These are phyloP conservation scores for Peromyscus melanophrys DNA, from an alignment of 2,797 vertebrate genomes.

Conservation along the genomic window DNA sequence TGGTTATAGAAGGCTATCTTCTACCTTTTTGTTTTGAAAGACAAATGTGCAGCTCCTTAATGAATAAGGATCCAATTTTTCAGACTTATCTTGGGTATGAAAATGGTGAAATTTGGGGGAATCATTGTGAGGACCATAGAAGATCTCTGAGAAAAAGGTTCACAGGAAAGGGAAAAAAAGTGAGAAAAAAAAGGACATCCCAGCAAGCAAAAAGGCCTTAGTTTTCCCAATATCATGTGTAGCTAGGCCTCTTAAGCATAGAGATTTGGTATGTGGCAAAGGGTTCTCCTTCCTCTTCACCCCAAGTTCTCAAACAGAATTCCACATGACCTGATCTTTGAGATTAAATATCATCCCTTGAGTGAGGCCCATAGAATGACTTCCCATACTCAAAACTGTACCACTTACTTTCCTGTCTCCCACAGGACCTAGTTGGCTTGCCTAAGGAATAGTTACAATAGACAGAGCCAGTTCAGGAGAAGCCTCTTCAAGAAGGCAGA, in stretches of 20 bases:
- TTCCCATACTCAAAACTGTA: neutral
- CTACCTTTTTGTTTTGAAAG: neutral
- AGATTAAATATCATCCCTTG: neutral
- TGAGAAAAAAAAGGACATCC: neutral
- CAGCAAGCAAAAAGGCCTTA: neutral
- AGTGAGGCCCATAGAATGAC: too few species aligned
- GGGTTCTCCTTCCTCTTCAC: neutral
- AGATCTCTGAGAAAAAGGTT: neutral
- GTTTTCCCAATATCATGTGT: neutral
- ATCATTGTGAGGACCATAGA: neutral
- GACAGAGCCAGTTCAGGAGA: neutral
- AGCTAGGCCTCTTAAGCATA: neutral
- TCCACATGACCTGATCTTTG: neutral
- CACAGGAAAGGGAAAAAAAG: neutral
- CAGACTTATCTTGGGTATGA: neutral
- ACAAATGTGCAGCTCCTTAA: neutral
- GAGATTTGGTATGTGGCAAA: neutral
- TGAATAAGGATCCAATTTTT: neutral
- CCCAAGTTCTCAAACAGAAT: neutral
- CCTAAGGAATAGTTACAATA: neutral
- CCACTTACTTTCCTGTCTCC: neutral
- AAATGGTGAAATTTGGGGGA: neutral
- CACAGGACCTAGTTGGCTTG: neutral
- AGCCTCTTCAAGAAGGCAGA: neutral
- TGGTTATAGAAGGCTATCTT: neutral